Conservation (phyloP, 2,797 vertebrate genomes). For the Artibeus jamaicensis region DNA sequence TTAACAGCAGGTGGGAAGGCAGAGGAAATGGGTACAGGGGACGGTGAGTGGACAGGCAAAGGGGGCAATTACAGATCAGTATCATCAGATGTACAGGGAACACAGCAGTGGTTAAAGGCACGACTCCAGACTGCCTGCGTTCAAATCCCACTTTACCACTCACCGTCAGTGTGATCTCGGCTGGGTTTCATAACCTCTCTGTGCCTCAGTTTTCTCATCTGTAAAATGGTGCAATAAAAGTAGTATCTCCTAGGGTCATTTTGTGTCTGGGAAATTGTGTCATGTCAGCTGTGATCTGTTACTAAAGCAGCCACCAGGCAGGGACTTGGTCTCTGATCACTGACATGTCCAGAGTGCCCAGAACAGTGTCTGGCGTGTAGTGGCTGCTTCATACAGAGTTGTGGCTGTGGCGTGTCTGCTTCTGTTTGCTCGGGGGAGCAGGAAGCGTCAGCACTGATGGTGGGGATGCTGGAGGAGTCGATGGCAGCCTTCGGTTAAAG, state of each 20-base stretch:
- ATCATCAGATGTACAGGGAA: background rate
- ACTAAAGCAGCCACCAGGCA: background rate
- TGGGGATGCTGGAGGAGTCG: background rate
- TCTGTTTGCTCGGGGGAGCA: background rate
- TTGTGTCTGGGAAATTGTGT: background rate
- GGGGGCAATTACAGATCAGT: fast-evolving
- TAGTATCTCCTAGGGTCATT: background rate
- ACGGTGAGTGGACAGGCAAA: background rate
- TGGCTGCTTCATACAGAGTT: background rate
- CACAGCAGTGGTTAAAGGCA: background rate
- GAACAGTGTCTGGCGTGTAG: too few relatives aligned
- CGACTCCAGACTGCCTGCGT: background rate
- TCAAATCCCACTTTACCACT: background rate
- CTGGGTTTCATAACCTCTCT: background rate
- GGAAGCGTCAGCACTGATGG: background rate
- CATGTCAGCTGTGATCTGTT: background rate
- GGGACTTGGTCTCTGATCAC: background rate
- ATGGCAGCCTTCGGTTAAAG: background rate
- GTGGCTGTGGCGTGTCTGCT: background rate
- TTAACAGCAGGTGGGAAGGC: background rate
- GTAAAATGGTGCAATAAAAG: background rate
- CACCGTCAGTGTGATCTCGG: background rate
- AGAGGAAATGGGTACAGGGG: background rate
- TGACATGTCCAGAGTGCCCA: background rate
- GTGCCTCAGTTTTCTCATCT: background rate